Evolutionary conservation across 1,140 invertebrate genomes (phyloP).

Genomic region (Palaemon carinicauda): DNA sequence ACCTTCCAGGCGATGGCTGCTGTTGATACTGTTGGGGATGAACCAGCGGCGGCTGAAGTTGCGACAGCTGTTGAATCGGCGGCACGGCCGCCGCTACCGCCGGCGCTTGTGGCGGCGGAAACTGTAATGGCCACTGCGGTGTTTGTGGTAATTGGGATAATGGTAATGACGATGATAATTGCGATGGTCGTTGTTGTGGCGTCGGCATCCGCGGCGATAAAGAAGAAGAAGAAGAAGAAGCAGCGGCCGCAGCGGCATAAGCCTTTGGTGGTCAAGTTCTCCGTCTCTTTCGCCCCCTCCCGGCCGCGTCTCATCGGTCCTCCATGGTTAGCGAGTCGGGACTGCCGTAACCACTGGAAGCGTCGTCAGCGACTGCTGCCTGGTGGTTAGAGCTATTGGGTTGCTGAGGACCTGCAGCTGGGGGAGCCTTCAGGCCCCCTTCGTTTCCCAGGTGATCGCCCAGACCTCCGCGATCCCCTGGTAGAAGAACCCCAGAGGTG

Average conservation of each 20-base stretch:
- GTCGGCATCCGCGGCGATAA: not conserved
- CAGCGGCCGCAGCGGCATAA: too few species aligned
- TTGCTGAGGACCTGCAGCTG: slow-evolving; percentile 13
- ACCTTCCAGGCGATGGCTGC: slow-evolving; percentile 30
- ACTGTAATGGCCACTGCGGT: slow-evolving; percentile 7
- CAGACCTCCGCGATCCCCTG: slow-evolving; percentile 30
- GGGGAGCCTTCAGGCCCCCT: slow-evolving; percentile 28
- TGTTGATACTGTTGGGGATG: slow-evolving; percentile 6
- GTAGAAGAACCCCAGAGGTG: slow-evolving; percentile 43
- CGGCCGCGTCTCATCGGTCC: slow-evolving; percentile 60
- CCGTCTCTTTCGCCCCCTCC: slow-evolving; percentile 56
- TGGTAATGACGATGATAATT: not conserved
- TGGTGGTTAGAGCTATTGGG: slow-evolving; percentile 40
- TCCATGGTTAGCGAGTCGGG: slow-evolving; percentile 60
- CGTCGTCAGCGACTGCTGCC: slow-evolving; percentile 58
- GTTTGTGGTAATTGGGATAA: not conserved
- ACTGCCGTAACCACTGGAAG: slow-evolving; percentile 60
- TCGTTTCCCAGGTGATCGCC: slow-evolving; percentile 20
- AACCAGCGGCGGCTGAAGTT: not conserved
- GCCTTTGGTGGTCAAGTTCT: slow-evolving; percentile 39
- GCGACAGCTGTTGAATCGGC: not conserved
- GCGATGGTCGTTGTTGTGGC: not conserved
- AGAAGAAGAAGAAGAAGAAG: too few species aligned
- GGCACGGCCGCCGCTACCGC: not conserved
- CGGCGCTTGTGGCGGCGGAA: slow-evolving; percentile 26